Conservation (phyloP, 2,113 vertebrate genomes). For the Ahaetulla prasina region DNA sequence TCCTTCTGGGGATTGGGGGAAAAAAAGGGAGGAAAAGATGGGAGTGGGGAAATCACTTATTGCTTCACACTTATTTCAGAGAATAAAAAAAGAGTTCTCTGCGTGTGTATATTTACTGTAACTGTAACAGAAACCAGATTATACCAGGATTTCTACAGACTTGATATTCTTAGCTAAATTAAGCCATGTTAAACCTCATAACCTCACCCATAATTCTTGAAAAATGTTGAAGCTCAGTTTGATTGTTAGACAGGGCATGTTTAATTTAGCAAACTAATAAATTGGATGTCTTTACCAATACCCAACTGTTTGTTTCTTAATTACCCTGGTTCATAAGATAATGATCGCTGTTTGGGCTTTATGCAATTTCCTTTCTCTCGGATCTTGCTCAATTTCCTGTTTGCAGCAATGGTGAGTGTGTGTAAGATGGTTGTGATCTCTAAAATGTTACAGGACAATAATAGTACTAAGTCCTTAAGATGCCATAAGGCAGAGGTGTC, state of each 20-base stretch:
- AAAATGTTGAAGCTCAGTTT: not conserved
- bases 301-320: not conserved
- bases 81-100: not conserved
- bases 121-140: not conserved
- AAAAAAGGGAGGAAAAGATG: not conserved
- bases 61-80: not conserved
- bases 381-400: not conserved
- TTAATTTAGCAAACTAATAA: not conserved
- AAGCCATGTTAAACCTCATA: not conserved
- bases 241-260: not conserved
- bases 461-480: not conserved
- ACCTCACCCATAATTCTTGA: not conserved
- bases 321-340: not conserved
- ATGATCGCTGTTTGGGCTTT: not conserved
- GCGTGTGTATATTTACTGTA: not conserved
- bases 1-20: not conserved
- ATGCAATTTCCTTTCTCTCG: not conserved
- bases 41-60: not conserved
- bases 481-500: not conserved
- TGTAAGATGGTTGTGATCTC: not conserved
- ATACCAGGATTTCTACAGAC: not conserved
- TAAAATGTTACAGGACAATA: not conserved
- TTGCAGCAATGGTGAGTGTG: not conserved
- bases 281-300: not conserved
- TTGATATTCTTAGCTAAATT: not conserved